A percentile compares a stretch with the other conserved stretches of the same genome.
These are phyloP conservation scores for Marmota flaviventris DNA, from an alignment of 2,113 vertebrate species.

Conservation along the genomic window DNA sequence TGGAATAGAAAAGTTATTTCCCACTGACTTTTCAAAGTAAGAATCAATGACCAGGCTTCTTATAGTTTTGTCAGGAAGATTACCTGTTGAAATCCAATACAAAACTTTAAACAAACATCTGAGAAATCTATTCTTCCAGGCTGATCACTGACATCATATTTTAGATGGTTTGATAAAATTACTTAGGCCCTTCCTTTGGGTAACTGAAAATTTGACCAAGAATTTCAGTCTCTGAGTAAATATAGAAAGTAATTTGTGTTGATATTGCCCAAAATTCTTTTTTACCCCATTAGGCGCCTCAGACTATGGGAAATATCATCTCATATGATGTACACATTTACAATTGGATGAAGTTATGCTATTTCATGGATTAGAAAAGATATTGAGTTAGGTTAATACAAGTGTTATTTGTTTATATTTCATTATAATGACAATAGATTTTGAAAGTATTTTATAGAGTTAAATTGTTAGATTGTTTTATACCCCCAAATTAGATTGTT, in stretches of 20 bases:
- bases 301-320: not conserved
- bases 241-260: conserved; percentile 66
- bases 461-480: not conserved
- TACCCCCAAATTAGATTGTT: not conserved
- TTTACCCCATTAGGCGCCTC: not conserved
- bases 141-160: conserved; percentile 50
- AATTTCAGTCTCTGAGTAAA: conserved; percentile 71
- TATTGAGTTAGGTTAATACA: not conserved
- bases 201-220: conserved; percentile 65
- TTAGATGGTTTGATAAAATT: conserved; percentile 67
- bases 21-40: conserved; percentile 57
- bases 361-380: conserved; percentile 34
- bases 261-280: conserved; percentile 37
- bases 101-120: conserved; percentile 75
- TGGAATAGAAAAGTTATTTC: conserved; percentile 39
- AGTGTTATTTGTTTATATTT: not conserved
- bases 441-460: conserved; percentile 3
- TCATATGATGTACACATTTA: not conserved
- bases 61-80: conserved; percentile 32
- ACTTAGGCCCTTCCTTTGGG: conserved; percentile 53
- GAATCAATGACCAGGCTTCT: conserved; percentile 25
- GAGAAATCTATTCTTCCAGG: conserved; percentile 67
- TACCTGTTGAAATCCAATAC: conserved; percentile 59
- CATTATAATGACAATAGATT: not conserved
- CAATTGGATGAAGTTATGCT: conserved; percentile 8